Evolutionary conservation across 2,113 vertebrate genomes (phyloP).

Genomic region (Ageneiosus marmoratus): DNA sequence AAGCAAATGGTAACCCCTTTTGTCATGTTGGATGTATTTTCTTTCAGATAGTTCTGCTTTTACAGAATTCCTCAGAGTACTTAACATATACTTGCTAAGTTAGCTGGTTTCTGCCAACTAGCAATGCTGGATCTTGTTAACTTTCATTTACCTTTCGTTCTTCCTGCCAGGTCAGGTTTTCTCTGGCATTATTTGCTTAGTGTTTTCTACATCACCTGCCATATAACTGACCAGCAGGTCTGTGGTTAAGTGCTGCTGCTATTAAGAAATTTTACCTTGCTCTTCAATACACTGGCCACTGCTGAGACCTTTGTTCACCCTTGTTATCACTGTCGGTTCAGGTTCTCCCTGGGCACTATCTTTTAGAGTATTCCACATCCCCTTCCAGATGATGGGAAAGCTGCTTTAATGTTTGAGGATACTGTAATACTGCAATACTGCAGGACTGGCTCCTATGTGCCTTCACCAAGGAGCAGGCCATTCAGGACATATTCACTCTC

Average conservation of each 20-base stretch:
- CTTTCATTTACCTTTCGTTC: background rate
- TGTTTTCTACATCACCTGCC: background rate
- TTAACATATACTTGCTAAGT: background rate
- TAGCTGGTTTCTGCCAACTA: background rate
- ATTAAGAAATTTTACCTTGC: background rate
- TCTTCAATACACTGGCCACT: background rate
- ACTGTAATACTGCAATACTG: background rate
- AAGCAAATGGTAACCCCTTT: background rate
- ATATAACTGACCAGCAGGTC: background rate
- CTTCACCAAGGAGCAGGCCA: background rate
- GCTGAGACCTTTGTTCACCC: conserved; percentile 1
- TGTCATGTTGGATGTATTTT: background rate
- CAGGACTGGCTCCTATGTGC: background rate
- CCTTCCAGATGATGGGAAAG: background rate
- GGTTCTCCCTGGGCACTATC: background rate
- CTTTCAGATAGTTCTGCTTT: no score
- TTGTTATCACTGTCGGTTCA: background rate
- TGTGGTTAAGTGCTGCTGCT: background rate
- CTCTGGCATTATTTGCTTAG: background rate
- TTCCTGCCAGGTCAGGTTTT: background rate
- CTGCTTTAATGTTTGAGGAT: background rate
- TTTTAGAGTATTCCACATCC: background rate
- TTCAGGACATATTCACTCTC: background rate
- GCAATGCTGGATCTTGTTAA: background rate
- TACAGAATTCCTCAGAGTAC: background rate